phyloP scores from a whole-genome alignment of 2,113 vertebrate species.

The Tauraco erythrolophus region DNA sequence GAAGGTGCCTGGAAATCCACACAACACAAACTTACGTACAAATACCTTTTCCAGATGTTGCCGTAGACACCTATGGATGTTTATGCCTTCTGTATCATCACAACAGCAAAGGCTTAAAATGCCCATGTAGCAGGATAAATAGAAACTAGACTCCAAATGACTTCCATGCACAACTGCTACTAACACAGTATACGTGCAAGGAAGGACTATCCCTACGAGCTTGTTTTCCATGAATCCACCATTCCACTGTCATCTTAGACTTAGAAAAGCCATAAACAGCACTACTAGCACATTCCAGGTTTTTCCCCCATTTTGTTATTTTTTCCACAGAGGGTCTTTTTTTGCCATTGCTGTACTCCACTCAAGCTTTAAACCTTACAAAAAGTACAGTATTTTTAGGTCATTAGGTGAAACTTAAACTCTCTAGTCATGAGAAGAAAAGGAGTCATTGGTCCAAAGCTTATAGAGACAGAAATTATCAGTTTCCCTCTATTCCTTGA shows the following conservation, averaged over 20 bases:
- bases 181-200: neutral
- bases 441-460: neutral
- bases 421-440: neutral
- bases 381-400: neutral
- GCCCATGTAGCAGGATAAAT: neutral
- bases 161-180: neutral
- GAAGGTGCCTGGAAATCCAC: conserved; percentile 25
- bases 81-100: neutral
- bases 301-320: neutral
- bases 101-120: neutral
- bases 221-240: neutral
- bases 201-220: neutral
- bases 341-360: neutral
- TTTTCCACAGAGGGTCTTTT: neutral
- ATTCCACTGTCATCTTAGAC: neutral
- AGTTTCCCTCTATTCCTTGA: neutral
- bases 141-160: neutral
- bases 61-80: neutral
- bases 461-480: neutral
- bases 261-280: neutral
- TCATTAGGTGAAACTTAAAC: neutral
- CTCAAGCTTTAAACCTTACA: neutral
- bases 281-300: neutral
- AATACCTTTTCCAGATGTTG: neutral
- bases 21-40: neutral